phyloP scores from a whole-genome alignment of 2,888 invertebrate species.

The Acleris literana region DNA sequence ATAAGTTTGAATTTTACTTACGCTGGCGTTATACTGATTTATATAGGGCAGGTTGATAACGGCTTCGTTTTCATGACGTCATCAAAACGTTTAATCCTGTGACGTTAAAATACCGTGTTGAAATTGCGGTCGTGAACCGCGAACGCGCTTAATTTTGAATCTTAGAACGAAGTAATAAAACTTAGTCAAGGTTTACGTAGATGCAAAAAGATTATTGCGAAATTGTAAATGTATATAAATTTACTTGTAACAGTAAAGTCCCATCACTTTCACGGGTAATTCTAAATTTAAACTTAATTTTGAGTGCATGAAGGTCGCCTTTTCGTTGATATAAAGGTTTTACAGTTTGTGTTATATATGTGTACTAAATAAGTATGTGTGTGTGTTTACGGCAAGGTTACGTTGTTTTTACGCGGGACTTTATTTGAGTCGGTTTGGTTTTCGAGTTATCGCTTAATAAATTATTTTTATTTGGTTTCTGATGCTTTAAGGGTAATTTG shows the following conservation, averaged over 20 bases:
- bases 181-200: background rate
- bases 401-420: constrained; percentile 29
- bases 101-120: constrained; percentile 47
- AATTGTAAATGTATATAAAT: background rate
- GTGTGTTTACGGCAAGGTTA: constrained; percentile 24
- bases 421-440: constrained; percentile 32
- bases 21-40: constrained; percentile 48
- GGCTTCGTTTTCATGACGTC: constrained; percentile 66
- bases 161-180: constrained; percentile 7
- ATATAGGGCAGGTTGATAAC: constrained; percentile 64
- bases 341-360: constrained; percentile 14
- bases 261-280: too few relatives aligned
- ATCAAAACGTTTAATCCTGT: constrained; percentile 66
- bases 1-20: constrained; percentile 41
- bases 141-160: constrained; percentile 9
- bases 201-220: background rate
- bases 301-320: constrained; percentile 1
- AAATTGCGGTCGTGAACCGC: background rate
- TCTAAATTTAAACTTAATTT: too few relatives aligned
- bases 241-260: too few relatives aligned
- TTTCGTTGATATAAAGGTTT: background rate
- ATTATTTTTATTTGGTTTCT: constrained; percentile 11
- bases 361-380: constrained; percentile 25
- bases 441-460: constrained; percentile 33
- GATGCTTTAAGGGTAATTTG: constrained; percentile 22